phyloP scores from a whole-genome alignment of 2,113 vertebrate species.

The Callospermophilus lateralis region DNA sequence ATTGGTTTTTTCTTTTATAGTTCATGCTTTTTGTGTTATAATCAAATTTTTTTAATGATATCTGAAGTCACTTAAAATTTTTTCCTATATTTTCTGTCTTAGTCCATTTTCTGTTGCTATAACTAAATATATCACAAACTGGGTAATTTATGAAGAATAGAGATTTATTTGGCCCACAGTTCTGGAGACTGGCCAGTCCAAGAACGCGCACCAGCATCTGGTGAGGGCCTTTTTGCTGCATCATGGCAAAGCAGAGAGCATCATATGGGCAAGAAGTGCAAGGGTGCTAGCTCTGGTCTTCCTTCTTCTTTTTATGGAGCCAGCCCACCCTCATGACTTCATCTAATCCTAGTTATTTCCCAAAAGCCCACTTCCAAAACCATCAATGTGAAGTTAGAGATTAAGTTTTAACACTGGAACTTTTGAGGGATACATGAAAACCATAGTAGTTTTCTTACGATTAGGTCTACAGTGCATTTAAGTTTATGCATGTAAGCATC shows the following conservation, averaged over 20 bases:
- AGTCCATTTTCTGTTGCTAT: not conserved
- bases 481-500: not conserved
- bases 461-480: constrained; percentile 5
- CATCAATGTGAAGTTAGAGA: not conserved
- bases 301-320: not conserved
- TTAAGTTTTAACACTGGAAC: not conserved
- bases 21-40: not conserved
- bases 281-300: not conserved
- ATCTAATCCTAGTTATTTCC: not conserved
- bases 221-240: not conserved
- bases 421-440: not conserved
- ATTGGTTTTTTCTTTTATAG: not conserved
- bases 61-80: not conserved
- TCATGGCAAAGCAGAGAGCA: not conserved
- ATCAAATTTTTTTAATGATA: not conserved
- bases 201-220: not conserved
- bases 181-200: not conserved
- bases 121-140: not conserved
- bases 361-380: not conserved
- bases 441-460: not conserved
- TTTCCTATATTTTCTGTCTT: not conserved
- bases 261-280: not conserved
- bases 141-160: not conserved
- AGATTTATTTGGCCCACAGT: not conserved
- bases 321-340: not conserved